A percentile compares a stretch with the other conserved stretches of the same genome.
Conservation (phyloP, 2,113 vertebrate species). For the Nerophis lumbriciformis region DNA sequence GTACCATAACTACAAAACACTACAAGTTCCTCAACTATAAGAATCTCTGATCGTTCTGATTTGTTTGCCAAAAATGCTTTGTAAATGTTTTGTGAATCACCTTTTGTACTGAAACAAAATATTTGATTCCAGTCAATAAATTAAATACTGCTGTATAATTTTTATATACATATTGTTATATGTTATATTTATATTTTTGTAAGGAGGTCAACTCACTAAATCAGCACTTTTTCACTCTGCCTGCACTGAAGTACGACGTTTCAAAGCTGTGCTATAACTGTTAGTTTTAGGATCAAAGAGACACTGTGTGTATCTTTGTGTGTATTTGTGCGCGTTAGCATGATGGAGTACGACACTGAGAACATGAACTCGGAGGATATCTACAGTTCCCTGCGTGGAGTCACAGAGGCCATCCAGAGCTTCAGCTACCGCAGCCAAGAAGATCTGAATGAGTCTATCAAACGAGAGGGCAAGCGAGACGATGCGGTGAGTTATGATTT, state of each 20-base stretch:
- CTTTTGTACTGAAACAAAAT: too few relatives aligned
- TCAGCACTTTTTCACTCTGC: background rate
- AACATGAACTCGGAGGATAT: slow-evolving; percentile 99
- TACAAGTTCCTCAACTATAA: too few relatives aligned
- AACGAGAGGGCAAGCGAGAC: slow-evolving; percentile 90
- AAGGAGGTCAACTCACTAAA: background rate
- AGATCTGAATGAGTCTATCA: slow-evolving; percentile 91
- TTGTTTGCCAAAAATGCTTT: too few relatives aligned
- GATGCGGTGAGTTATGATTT: slow-evolving; percentile 79
- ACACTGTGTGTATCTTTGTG: background rate
- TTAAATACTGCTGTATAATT: too few relatives aligned
- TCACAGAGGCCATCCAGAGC: slow-evolving; percentile 97
- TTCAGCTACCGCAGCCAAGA: slow-evolving; percentile 98
- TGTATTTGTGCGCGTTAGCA: slow-evolving; percentile 40
- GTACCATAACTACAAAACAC: too few relatives aligned
- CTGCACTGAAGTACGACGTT: too few relatives aligned
- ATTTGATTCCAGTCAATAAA: too few relatives aligned
- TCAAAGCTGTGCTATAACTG: background rate
- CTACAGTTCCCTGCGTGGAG: slow-evolving; percentile 95
- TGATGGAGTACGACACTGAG: slow-evolving; percentile 98
- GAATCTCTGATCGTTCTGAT: too few relatives aligned
- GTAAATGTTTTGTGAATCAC: too few relatives aligned
- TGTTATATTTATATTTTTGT: too few relatives aligned
- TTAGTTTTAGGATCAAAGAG: slow-evolving; percentile 8
- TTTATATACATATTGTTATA: too few relatives aligned